phyloP scores from a whole-genome alignment of 2,797 vertebrate species.

The Falco rusticolus region DNA sequence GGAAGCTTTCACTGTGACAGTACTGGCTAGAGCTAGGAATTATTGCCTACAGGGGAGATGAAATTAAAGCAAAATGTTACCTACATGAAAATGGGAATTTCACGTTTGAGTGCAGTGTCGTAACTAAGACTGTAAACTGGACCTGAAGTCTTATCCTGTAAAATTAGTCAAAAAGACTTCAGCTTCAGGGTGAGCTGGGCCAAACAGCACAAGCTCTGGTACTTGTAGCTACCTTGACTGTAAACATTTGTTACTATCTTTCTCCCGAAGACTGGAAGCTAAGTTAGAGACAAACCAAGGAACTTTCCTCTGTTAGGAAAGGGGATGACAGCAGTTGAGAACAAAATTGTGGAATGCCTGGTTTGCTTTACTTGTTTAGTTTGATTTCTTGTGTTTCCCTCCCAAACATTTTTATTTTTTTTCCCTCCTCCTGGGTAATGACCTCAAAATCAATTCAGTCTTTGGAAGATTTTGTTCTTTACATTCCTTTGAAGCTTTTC shows the following conservation, averaged over 20 bases:
- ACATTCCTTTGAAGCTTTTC: neutral
- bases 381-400: neutral
- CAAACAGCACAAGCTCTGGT: neutral
- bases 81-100: neutral
- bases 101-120: fast-evolving
- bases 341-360: neutral
- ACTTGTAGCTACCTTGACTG: neutral
- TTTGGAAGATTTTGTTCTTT: neutral
- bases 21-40: neutral
- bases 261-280: neutral
- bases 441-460: neutral
- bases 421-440: neutral
- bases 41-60: neutral
- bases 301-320: neutral
- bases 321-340: neutral
- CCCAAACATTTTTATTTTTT: neutral
- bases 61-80: neutral
- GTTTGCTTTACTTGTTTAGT: neutral
- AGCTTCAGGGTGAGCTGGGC: neutral
- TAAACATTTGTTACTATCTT: neutral
- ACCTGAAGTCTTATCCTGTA: neutral
- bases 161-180: neutral
- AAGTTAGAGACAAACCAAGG: neutral
- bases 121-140: neutral
- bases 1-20: neutral